Evolutionary conservation across 2,113 vertebrate species (phyloP).

Genomic region (Vimba vimba): DNA sequence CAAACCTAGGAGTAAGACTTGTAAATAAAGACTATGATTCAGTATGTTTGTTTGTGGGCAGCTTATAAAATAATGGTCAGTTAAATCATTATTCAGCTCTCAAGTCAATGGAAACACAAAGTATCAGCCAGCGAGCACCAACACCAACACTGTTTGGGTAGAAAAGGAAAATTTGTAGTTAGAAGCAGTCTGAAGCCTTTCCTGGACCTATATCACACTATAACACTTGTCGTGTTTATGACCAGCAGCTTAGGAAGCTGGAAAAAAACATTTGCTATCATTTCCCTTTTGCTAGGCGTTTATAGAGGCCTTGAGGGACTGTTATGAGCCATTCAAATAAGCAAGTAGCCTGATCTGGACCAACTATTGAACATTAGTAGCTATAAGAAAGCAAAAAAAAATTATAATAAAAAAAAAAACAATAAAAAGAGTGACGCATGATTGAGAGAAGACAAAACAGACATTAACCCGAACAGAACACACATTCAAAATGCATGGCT

Average conservation of each 20-base stretch:
- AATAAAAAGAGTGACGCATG: background rate
- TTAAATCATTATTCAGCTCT: background rate
- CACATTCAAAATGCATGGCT: background rate
- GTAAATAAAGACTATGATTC: background rate
- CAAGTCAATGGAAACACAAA: background rate
- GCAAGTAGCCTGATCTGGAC: background rate
- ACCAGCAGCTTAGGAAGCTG: background rate
- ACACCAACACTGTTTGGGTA: background rate
- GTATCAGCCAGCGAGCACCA: background rate
- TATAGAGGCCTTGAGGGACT: background rate
- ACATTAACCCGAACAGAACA: constrained; percentile 4
- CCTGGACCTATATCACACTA: background rate
- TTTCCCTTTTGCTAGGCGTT: background rate
- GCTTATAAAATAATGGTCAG: background rate
- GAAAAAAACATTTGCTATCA: background rate
- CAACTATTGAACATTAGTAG: background rate
- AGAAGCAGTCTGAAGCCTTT: background rate
- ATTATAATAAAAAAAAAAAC: background rate
- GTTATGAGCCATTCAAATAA: constrained; percentile 22
- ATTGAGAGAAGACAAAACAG: background rate
- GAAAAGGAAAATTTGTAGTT: background rate
- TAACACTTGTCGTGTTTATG: background rate
- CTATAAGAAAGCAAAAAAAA: background rate
- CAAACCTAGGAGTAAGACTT: background rate
- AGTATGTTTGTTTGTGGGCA: constrained; percentile 11